Conservation (phyloP, 2,888 invertebrate genomes). For the Galeruca laticollis region DNA sequence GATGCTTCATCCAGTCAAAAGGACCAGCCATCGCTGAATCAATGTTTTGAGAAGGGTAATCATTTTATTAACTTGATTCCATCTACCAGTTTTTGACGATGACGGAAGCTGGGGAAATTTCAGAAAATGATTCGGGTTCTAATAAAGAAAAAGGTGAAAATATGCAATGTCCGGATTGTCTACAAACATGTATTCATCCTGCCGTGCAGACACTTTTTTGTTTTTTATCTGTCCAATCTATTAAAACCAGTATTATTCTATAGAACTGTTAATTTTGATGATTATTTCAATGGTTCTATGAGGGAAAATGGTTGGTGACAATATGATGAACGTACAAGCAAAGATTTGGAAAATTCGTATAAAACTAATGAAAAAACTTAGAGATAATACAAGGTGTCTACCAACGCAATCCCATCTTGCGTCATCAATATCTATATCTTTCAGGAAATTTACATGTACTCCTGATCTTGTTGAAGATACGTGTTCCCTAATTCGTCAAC, state of each 20-base stretch:
- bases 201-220: constrained; percentile 97
- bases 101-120: constrained; percentile 27
- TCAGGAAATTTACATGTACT: no score
- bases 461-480: no score
- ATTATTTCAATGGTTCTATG: constrained; percentile 96
- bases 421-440: no score
- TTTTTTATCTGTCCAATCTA: constrained; percentile 90
- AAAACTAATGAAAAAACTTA: constrained; percentile 79
- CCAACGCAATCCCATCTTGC: no score
- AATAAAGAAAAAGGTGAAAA: constrained; percentile 32
- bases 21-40: no score
- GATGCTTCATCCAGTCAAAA: no score
- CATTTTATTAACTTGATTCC: no score
- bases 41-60: no score
- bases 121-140: background rate
- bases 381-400: no score
- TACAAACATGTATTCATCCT: constrained; percentile 92
- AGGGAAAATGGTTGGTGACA: constrained; percentile 99
- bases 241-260: constrained; percentile 70
- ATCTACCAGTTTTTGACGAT: constrained; percentile 22
- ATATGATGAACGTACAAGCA: constrained; percentile 91
- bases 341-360: constrained; percentile 87
- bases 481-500: no score
- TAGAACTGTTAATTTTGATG: constrained; percentile 68
- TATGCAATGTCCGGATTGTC: constrained; percentile 89